A percentile compares a stretch with the other conserved stretches of the same genome.
These are phyloP conservation scores for Corythornis vintsioides DNA, from an alignment of 2,113 vertebrate genomes.

Conservation along the genomic window DNA sequence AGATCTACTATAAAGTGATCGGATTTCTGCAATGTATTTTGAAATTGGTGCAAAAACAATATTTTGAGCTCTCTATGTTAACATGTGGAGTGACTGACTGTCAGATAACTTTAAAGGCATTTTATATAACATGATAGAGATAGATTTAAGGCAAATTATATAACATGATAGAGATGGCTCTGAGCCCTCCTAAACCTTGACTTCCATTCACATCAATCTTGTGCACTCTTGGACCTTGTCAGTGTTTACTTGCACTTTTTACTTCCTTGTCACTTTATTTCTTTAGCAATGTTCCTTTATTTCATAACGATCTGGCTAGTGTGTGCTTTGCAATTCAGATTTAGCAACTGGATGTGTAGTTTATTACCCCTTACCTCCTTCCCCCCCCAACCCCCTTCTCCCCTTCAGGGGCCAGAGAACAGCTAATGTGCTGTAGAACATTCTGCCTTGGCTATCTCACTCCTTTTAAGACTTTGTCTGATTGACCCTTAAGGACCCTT, in stretches of 20 bases:
- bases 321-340: neutral
- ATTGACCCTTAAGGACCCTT: neutral
- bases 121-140: neutral
- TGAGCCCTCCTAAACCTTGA: neutral
- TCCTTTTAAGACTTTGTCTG: neutral
- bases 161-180: neutral
- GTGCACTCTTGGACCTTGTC: neutral
- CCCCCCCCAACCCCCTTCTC: accelerated
- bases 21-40: neutral
- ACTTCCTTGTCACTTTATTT: neutral
- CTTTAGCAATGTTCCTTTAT: neutral
- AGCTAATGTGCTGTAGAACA: neutral
- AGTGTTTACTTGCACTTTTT: neutral
- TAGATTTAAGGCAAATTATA: neutral
- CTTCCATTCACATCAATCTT: neutral
- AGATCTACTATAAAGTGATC: neutral
- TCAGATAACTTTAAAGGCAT: neutral
- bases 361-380: neutral
- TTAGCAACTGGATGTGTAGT: neutral
- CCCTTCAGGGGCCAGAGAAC: neutral
- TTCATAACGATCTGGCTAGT: neutral
- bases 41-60: neutral
- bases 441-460: neutral
- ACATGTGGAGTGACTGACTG: neutral
- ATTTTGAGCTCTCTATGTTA: neutral